Evolutionary conservation across 2,113 vertebrate species (phyloP).

Genomic region (Gasterosteus aculeatus): DNA sequence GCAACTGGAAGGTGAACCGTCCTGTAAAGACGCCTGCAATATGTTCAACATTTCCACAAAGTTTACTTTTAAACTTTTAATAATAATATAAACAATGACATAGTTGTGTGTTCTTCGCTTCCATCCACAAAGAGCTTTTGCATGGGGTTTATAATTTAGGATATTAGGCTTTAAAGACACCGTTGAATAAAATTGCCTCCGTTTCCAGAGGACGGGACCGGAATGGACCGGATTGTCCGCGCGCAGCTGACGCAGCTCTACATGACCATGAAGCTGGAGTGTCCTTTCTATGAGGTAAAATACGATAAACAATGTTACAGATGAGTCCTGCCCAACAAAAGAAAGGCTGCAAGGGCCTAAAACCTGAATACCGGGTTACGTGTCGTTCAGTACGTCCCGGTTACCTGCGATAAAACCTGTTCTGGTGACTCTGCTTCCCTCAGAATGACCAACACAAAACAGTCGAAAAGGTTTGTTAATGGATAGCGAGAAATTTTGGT

Average conservation of each 20-base stretch:
- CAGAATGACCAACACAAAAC: neutral
- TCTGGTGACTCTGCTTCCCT: neutral
- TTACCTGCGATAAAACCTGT: neutral
- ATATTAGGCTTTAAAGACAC: neutral
- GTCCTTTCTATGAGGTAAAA: constrained; percentile 86
- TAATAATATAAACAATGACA: neutral
- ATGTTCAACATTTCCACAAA: neutral
- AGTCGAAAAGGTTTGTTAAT: neutral
- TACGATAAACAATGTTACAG: neutral
- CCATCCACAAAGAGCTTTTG: neutral
- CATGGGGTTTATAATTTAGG: neutral
- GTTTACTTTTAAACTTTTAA: neutral
- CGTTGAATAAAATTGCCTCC: neutral
- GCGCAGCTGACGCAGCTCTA: constrained; percentile 90
- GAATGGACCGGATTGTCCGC: constrained; percentile 76
- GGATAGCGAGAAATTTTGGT: neutral
- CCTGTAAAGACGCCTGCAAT: neutral
- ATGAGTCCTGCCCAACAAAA: neutral
- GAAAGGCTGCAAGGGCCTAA: neutral
- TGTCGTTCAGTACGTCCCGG: constrained; percentile 6
- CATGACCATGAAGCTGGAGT: constrained; percentile 88
- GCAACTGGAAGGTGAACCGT: constrained; percentile 85
- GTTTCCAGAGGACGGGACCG: constrained; percentile 80
- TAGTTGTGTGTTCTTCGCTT: neutral
- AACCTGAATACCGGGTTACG: constrained; percentile 17